Evolutionary conservation across 2,797 vertebrate species (phyloP).

Genomic region (Capromys pilorides): DNA sequence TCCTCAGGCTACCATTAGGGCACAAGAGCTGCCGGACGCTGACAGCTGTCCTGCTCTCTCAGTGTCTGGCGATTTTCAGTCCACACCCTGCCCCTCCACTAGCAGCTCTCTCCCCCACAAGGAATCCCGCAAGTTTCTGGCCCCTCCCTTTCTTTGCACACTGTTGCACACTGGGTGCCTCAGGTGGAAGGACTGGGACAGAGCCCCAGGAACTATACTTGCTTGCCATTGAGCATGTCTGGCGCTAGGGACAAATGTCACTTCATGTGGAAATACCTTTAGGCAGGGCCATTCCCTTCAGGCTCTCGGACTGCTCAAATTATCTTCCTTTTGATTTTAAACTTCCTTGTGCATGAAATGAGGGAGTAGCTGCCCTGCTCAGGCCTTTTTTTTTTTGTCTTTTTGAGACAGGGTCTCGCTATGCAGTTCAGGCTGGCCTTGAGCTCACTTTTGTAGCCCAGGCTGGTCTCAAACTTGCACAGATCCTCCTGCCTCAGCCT

Average conservation of each 20-base stretch:
- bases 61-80: not conserved
- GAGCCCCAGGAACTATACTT: not conserved
- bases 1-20: not conserved
- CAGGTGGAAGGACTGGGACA: not conserved
- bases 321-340: not conserved
- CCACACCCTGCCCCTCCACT: not conserved
- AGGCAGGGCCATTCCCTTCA: not conserved
- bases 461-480: no score
- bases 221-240: no score
- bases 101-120: not conserved
- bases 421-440: no score
- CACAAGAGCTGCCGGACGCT: not conserved
- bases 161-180: fast-evolving
- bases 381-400: not conserved
- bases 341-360: not conserved
- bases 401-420: no score
- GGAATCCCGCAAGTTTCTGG: not conserved
- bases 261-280: not conserved
- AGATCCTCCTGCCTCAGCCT: no score
- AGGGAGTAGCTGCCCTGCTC: not conserved
- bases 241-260: fast-evolving
- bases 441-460: no score
- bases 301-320: not conserved
- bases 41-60: not conserved
- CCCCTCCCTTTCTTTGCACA: not conserved